Conservation (phyloP, 2,888 invertebrate genomes). For the Gymnosoma rotundatum region DNA sequence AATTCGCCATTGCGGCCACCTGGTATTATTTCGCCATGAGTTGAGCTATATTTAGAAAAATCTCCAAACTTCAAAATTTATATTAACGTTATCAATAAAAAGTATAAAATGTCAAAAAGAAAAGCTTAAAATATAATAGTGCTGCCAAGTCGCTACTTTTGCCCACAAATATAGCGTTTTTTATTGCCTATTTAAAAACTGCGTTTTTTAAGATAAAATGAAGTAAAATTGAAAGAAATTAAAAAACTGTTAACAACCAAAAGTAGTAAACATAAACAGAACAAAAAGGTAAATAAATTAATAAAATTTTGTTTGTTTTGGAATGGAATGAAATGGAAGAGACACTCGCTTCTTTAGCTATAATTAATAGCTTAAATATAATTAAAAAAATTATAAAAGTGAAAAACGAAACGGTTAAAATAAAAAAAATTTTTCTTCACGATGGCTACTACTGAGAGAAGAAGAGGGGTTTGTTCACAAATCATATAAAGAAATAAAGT, state of each 20-base stretch:
- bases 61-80: background rate
- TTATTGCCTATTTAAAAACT: background rate
- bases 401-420: background rate
- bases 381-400: background rate
- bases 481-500: conserved; percentile 10
- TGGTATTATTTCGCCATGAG: no score
- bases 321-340: background rate
- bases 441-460: conserved; percentile 3
- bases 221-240: background rate
- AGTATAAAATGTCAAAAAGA: background rate
- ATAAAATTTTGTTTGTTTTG: background rate
- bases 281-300: background rate
- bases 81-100: background rate
- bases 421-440: no score
- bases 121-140: background rate
- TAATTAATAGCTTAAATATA: conserved; percentile 4
- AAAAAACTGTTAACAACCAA: background rate
- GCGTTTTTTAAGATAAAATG: background rate
- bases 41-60: background rate
- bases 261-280: background rate
- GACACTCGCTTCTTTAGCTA: background rate
- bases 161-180: background rate
- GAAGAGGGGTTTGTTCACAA: conserved; percentile 24
- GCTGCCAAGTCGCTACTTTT: background rate
- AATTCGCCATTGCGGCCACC: no score